phyloP scores from a whole-genome alignment of 2,113 vertebrate genomes.

The Okapia johnstoni region DNA sequence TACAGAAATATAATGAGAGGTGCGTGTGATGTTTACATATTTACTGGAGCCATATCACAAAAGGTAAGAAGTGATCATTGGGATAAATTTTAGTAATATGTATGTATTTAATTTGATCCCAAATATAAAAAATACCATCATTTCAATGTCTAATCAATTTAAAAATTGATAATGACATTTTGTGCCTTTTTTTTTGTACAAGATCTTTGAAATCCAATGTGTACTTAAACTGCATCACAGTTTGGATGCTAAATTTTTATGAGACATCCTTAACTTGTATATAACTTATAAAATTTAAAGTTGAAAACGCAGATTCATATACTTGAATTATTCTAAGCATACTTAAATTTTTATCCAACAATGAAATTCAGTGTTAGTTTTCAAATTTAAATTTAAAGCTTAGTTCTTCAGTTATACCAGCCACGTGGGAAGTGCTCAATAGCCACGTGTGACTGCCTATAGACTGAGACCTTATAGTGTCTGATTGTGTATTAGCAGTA shows the following conservation, averaged over 20 bases:
- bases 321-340: background rate
- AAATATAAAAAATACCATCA: background rate
- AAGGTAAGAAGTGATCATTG: background rate
- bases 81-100: background rate
- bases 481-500: background rate
- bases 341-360: background rate
- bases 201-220: background rate
- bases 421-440: background rate
- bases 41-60: background rate
- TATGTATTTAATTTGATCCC: background rate
- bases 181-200: background rate
- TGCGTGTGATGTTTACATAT: background rate
- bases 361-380: background rate
- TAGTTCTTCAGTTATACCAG: background rate
- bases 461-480: background rate
- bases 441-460: rapidly evolving
- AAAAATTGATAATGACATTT: background rate
- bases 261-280: background rate
- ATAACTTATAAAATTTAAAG: background rate
- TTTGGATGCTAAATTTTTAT: background rate
- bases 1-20: background rate
- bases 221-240: background rate
- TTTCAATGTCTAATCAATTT: background rate
- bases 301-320: background rate
- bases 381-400: background rate